Evolutionary conservation across 2,113 vertebrate species (phyloP), one percentile per base, ranked within the genome.

Genomic region (Chloropsis cyanopogon): DNA sequence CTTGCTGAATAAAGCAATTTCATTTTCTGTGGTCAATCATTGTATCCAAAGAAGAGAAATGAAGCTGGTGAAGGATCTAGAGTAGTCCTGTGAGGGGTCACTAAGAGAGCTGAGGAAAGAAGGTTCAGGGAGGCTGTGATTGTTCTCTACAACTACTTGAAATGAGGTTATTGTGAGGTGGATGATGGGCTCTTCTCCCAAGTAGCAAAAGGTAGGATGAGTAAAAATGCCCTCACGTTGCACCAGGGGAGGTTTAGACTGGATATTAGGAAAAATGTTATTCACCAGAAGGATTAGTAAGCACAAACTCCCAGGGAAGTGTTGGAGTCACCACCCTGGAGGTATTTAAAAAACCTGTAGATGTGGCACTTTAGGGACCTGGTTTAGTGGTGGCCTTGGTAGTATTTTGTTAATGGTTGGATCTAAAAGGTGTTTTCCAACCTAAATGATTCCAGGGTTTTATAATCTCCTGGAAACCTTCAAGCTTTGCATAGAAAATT

Each of bases 151-250:
- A 29, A 6, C 16, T 60, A 7, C 20, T 37, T 46, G 19, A 53
- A 53, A 46, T 39, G 3, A 60, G 13, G 11, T 31, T 60, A 5
- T 47, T 60, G 16, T 46, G n/a, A 54, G 29, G 11, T 15, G n/a
- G n/a, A 60, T 61, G 21, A 19, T 6, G 5, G 21, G 19, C 3
- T 35, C 14, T 35, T 56, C 22, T 90, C 18, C 24, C 11, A 76
- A 15, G 20, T 0, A 54, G 9, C 11, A 75, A 60, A 29, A 31
- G 53, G 53, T 2, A 12, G 14, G 21, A 69, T 47, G 54, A 61
- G 3, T 33, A 39, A 54, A 76, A 69, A 37, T 26, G 3, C 6
- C 8, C 12, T 11, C 25, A 28, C 0, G 0, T 54, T 76, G 14
- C 6, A 54, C 6, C 10, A 61, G 28, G 22, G 24, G 29, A 41